Evolutionary conservation across 2,888 invertebrate genomes (phyloP), one percentile per base, ranked within the genome.

Genomic region (Caenorhabditis sp.): DNA sequence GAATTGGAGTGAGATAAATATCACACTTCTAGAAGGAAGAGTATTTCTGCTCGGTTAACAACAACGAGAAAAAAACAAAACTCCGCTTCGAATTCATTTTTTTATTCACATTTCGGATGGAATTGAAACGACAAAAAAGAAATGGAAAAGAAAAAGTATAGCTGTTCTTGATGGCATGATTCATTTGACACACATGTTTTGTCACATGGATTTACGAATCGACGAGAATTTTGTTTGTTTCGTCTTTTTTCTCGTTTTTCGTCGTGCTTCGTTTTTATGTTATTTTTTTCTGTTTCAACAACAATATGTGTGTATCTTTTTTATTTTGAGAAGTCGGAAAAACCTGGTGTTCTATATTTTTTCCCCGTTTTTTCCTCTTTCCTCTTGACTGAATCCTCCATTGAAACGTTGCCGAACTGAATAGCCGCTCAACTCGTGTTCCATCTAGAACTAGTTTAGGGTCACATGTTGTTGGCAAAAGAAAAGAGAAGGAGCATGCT

Each of bases 401-500:
- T 27, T 57, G 43, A 57, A 19, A 57, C 57, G 61, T 62, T 64
- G 60, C 58, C 58, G 14, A 57, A 27, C n/a, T 62, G 60, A 58
- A 61, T 65, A 65, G n/a, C 37, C 57, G 26, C 8, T 23, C 60
- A 10, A 26, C 57, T 53, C 58, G 43, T 62, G 58, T 65, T 69
- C 69, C 64, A 65, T 64, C 69, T 65, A 69, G 31, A 31, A 31
- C 31, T 31, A 31, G 31, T 31, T 31, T 31, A 31, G 43, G 36
- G 43, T 17, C 14, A 17, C 14, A 43, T 17, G 43, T 43, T 17
- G 43, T 43, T 43, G 14, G 14, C 12, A 17, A 43, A 43, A 17
- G 43, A 43, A 43, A 43, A 43, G 3, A 43, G 14, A 17, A 43
- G 43, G 12, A 43, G 43, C 64, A 43, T 51, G 53, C 54, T 62